Evolutionary conservation across 2,888 invertebrate species (phyloP), one percentile per base, ranked within the genome.

Genomic region (Conistra vaccinii): DNA sequence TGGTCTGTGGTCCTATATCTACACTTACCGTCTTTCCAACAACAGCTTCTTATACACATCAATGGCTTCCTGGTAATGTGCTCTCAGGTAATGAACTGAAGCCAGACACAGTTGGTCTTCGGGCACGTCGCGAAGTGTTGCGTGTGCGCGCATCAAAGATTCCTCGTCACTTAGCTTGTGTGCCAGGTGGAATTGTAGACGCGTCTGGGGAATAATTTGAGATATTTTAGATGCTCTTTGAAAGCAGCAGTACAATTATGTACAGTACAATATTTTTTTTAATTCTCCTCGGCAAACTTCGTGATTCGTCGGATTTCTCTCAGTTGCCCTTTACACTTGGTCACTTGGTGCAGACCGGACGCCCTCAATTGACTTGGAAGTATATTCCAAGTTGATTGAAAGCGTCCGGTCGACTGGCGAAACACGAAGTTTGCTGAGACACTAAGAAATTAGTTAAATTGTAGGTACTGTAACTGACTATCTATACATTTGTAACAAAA

Each of bases 11-110:
- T 3, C 9, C 9, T n/a, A 5, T 2, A 17, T 5, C 9, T 20
- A 3, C 35, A 62, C 87, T n/a, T 93, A 99, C 99, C 99, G 98
- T 95, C 99, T 98, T 88, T 99, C 99, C 35, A 99, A 94, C 23
- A 99, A 96, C 71, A 99, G 97, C 78, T 99, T 97, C 94, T 99
- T 99, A 92, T 99, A 99, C 83, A 99, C 99, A 93, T 99, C 99
- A 80, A 99, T 99, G 63, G 99, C 99, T 93, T 99, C 99, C 92
- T 99, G 99, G 92, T 99, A 99, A 94, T 99, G 99, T 10, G 98
- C 98, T 72, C 99, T 97, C 73, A 99, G 97, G 92, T 99, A 99
- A 93, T 99, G 99, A 85, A 99, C 98, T 0, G 99, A 99, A 1
- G 99, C 99, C 72, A 99, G 94, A 88, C 99, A 99, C 57, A 99